phyloP scores from a whole-genome alignment of 2,888 invertebrate genomes.

The Odontocerum albicorne region DNA sequence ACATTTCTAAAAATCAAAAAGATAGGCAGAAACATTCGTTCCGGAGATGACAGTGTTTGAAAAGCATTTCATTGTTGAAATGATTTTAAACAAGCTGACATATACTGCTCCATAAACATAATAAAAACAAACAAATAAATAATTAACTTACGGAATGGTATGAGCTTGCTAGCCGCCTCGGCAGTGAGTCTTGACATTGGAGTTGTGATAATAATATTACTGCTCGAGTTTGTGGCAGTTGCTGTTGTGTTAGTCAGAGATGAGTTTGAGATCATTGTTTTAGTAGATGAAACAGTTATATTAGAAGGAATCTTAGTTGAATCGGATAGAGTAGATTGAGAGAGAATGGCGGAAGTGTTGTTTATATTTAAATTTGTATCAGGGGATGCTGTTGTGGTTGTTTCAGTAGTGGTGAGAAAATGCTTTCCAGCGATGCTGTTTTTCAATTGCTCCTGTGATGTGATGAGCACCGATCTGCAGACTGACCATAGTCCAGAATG shows the following conservation, averaged over 20 bases:
- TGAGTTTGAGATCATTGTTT: neutral
- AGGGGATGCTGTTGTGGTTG: conserved; percentile 22
- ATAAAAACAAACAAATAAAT: neutral
- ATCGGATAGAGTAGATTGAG: neutral
- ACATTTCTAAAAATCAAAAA: no score
- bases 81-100: no score
- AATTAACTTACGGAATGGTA: conserved; percentile 33
- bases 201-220: conserved; percentile 1
- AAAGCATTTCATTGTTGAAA: no score
- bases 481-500: conserved; percentile 72
- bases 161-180: conserved; percentile 23
- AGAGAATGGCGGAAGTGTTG: conserved; percentile 6
- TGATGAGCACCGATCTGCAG: conserved; percentile 54
- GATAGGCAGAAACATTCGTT: no score
- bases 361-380: no score
- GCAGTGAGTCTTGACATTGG: conserved; percentile 17
- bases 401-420: conserved; percentile 8
- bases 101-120: no score
- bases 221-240: neutral
- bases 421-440: conserved; percentile 21
- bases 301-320: neutral
- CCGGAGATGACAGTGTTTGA: no score
- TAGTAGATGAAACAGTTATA: neutral
- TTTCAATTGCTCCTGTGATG: conserved; percentile 36
- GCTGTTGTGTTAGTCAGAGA: neutral